A percentile compares a stretch with the other conserved stretches of the same genome.
phyloP scores from a whole-genome alignment of 2,888 invertebrate genomes.

The Lepidochitona cinerea region DNA sequence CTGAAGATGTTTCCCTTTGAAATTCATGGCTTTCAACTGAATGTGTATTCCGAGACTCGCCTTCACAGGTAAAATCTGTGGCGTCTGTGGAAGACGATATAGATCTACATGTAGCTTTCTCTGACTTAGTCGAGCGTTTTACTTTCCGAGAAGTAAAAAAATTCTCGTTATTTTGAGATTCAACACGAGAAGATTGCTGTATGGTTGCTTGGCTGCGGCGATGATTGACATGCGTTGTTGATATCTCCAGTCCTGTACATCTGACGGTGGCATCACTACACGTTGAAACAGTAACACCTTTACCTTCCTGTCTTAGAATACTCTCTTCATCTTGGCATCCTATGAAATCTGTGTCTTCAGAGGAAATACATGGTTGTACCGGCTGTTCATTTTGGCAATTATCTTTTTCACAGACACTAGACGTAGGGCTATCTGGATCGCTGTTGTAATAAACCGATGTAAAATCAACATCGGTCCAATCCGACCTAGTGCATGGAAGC shows the following conservation, averaged over 20 bases:
- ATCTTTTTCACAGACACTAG: background rate
- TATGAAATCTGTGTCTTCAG: background rate
- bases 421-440: background rate
- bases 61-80: too few relatives aligned
- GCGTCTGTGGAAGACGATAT: too few relatives aligned
- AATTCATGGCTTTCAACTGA: too few relatives aligned
- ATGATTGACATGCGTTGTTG: constrained; percentile 4
- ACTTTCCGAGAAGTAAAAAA: too few relatives aligned
- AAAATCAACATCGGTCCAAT: background rate
- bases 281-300: too few relatives aligned
- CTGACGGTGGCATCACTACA: background rate
- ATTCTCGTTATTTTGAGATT: background rate
- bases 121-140: too few relatives aligned
- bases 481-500: background rate
- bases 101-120: too few relatives aligned
- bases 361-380: background rate
- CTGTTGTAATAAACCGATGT: background rate
- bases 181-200: background rate
- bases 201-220: background rate
- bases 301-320: too few relatives aligned
- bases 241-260: background rate
- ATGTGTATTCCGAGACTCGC: too few relatives aligned
- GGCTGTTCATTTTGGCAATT: background rate
- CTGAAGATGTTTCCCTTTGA: too few relatives aligned
- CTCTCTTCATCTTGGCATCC: background rate